Conservation (phyloP, 2,797 vertebrate genomes). For the Helostoma temminkii region DNA sequence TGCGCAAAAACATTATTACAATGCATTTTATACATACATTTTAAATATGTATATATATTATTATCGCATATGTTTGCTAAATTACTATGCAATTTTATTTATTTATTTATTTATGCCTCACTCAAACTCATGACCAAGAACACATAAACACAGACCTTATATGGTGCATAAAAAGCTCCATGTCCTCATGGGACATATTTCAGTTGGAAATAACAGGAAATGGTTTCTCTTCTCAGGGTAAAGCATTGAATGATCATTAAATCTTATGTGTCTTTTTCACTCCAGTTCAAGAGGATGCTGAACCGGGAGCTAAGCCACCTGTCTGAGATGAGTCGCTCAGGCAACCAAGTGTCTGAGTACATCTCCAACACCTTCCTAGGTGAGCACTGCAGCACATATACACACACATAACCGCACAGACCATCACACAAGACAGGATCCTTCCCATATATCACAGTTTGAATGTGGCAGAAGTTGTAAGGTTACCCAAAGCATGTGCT, state of each 20-base stretch:
- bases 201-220: conserved; percentile 62
- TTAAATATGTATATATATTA: no score
- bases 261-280: conserved; percentile 13
- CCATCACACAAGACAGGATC: conserved; percentile 1
- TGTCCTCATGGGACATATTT: conserved; percentile 39
- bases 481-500: conserved; percentile 45
- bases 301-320: conserved; percentile 98
- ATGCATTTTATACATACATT: conserved; percentile 3
- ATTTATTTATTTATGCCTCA: conserved; percentile 11
- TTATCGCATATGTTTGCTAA: conserved; percentile 34
- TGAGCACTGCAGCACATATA: conserved; percentile 76
- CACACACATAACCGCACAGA: background rate
- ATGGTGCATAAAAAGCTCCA: conserved; percentile 32
- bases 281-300: conserved; percentile 99
- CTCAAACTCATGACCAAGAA: conserved; percentile 10
- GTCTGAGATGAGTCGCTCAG: conserved; percentile 99
- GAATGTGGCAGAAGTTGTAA: conserved; percentile 25
- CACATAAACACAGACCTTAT: conserved; percentile 48
- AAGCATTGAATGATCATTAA: background rate
- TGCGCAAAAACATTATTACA: conserved; percentile 9
- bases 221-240: conserved; percentile 21
- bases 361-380: conserved; percentile 99
- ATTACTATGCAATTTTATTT: no score
- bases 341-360: conserved; percentile 99
- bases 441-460: background rate